phyloP scores from a whole-genome alignment of 2,888 invertebrate genomes.

The Archaeoteleia sp. region DNA sequence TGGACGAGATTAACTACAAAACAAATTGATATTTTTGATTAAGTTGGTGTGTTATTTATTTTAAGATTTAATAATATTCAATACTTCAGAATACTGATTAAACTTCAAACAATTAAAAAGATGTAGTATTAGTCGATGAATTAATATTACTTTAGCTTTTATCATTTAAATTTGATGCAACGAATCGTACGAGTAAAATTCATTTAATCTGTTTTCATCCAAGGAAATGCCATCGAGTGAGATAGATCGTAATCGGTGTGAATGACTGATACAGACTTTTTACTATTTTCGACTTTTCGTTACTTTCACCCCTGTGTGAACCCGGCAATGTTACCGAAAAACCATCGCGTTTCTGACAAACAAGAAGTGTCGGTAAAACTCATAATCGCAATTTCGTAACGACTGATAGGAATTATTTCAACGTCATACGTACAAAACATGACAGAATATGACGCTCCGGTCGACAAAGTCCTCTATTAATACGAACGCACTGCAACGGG shows the following conservation, averaged over 20 bases:
- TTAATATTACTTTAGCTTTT: too few species aligned
- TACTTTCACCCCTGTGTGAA: neutral
- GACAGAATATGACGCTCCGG: conserved; percentile 3
- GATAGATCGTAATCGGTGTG: conserved; percentile 2
- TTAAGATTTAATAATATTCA: too few species aligned
- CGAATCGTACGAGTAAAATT: too few species aligned
- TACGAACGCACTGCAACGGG: neutral
- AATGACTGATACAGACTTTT: conserved; percentile 18
- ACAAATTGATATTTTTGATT: too few species aligned
- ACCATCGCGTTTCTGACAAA: conserved; percentile 2
- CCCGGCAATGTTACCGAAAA: conserved; percentile 10
- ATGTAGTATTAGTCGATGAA: too few species aligned
- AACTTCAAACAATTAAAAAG: too few species aligned
- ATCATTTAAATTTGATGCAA: too few species aligned
- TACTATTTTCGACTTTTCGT: neutral
- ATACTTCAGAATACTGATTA: too few species aligned
- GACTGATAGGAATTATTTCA: conserved; percentile 18
- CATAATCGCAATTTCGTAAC: conserved; percentile 27
- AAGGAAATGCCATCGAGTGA: too few species aligned
- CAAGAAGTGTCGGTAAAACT: conserved; percentile 7
- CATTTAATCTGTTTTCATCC: too few species aligned
- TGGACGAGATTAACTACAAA: too few species aligned
- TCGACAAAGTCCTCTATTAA: conserved; percentile 13
- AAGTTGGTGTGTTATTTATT: too few species aligned
- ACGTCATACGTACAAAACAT: conserved; percentile 5